Base-by-base conservation (phyloP, 1,140 invertebrate genomes). In the Gonatopus flavifemur region DNA sequence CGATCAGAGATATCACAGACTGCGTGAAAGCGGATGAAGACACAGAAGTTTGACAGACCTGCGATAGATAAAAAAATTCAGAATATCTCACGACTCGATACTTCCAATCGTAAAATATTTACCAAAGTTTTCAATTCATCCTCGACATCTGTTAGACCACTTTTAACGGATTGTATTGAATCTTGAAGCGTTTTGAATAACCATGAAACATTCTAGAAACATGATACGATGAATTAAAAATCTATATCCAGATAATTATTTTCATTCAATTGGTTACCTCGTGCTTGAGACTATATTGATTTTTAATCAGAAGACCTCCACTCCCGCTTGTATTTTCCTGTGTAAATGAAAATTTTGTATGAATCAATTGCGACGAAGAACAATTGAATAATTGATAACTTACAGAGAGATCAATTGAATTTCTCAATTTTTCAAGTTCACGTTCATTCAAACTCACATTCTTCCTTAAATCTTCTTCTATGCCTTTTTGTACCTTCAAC, bases 141-240 rank as follows among this genome's bases (percentile, higher is more conserved):
- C 49, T 60, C 48, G 52, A 73, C 30, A 20, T 70, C 66, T 53
- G 61, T 50, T 13, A 74, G 50, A 15, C 55, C 43, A 49, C 13
- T 44, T 66, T 64, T 67, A 46, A 63, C 56, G 45, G 53, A 57
- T 36, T 59, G 56, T 49, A 72, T 62, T 21, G 49, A 50, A 24
- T 60, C 60, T 49, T 71, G 63, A 19, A 70, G 41, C 6, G 30
- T 55, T 58, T 68, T 72, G 20, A 73, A 65, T 8, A 62, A 45
- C 6, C 58, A 52, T 30, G 58, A 52, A 41, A 57, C 41, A 43
- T 48, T 65, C 68, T 70, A 25, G 4, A 59, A 40, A 15, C 10
- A 42, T 9, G 6, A 40, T 20, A 21, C 21, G 6, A 21, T 21
- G 25, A 28, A 12, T 28, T 28, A 28, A 7, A 28, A 28, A 12